These are phyloP conservation scores for Lamellibrachia satsuma DNA, from an alignment of 2,888 invertebrate genomes.

Conservation along the genomic window DNA sequence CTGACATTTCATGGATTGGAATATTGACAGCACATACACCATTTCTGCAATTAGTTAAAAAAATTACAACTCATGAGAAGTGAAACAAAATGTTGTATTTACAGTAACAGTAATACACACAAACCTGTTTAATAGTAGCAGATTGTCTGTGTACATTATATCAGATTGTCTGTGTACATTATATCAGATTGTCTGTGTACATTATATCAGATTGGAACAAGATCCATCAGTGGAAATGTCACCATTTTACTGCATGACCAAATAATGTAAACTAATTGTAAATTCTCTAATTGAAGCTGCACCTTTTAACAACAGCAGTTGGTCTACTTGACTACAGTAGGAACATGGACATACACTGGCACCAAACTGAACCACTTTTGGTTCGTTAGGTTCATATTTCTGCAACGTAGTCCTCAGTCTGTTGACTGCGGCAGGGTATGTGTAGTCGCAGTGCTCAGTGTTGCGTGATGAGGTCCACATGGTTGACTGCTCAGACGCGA, in stretches of 20 bases:
- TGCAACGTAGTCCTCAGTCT: slow-evolving; percentile 33
- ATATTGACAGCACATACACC: background rate
- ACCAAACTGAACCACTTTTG: slow-evolving; percentile 35
- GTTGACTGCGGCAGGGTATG: slow-evolving; percentile 37
- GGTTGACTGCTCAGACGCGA: background rate
- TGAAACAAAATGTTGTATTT: background rate
- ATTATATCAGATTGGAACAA: no score
- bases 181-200: no score
- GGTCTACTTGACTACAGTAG: background rate
- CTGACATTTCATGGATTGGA: background rate
- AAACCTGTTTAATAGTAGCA: background rate
- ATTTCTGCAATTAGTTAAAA: background rate
- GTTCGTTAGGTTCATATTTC: slow-evolving; percentile 24
- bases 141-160: background rate
- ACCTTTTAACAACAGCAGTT: background rate
- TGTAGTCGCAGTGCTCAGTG: slow-evolving; percentile 38
- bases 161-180: background rate
- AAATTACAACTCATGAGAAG: background rate
- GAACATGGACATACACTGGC: slow-evolving; percentile 24
- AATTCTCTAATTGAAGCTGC: background rate
- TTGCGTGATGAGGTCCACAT: slow-evolving; percentile 20
- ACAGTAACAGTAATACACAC: background rate
- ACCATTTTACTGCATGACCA: background rate
- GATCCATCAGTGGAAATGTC: background rate
- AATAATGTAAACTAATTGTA: background rate